A percentile compares a stretch with the other conserved stretches of the same genome.
These are phyloP conservation scores for Myotis lucifugus DNA, from an alignment of 2,113 vertebrate genomes.

Conservation along the genomic window DNA sequence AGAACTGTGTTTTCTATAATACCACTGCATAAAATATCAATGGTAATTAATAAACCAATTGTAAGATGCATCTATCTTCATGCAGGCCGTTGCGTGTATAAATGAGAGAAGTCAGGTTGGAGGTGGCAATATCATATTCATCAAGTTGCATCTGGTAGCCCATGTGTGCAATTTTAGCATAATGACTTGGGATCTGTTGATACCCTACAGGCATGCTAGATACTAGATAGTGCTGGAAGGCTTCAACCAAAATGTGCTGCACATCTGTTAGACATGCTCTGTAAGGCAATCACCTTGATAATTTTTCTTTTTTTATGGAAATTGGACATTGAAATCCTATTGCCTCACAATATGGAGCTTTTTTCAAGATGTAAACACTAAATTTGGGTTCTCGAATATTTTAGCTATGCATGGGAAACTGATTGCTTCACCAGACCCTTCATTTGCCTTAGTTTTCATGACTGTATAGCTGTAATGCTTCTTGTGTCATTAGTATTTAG, in stretches of 20 bases:
- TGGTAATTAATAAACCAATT: not conserved
- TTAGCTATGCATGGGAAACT: not conserved
- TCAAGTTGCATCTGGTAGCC: not conserved
- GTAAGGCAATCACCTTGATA: not conserved
- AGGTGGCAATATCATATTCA: not conserved
- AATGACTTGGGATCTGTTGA: not conserved
- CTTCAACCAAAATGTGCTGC: not conserved
- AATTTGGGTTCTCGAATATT: not conserved
- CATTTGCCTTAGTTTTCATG: not conserved
- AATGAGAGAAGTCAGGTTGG: not conserved
- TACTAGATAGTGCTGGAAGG: not conserved
- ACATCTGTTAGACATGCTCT: not conserved
- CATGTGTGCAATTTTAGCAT: not conserved
- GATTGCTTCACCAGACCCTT: not conserved
- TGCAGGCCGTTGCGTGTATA: not conserved
- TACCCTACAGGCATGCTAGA: not conserved
- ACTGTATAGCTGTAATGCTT: not conserved
- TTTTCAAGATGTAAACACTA: not conserved
- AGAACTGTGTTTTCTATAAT: not conserved
- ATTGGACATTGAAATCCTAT: not conserved
- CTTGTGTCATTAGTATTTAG: not conserved
- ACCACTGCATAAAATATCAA: not conserved
- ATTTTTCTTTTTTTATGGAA: constrained; percentile 19
- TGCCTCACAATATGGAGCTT: not conserved
- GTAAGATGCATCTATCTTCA: not conserved